These are phyloP conservation scores for Eueides isabella DNA, from an alignment of 1,140 invertebrate species.

Conservation along the genomic window DNA sequence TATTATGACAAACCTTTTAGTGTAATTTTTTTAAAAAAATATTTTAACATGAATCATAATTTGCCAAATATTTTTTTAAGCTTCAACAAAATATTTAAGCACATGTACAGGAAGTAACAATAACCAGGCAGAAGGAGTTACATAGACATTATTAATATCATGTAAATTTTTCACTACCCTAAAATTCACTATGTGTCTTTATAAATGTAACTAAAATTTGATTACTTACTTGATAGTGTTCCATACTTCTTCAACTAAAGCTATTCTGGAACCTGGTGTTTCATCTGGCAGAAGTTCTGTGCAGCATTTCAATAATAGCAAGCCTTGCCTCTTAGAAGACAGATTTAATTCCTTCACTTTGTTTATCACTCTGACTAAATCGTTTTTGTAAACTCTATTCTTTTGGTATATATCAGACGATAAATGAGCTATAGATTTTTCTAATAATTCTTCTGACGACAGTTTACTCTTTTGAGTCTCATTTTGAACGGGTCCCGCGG, in stretches of 20 bases:
- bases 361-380: conserved; percentile 60
- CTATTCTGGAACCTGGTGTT: conserved; percentile 55
- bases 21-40: no score
- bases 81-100: no score
- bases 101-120: no score
- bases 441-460: conserved; percentile 59
- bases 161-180: no score
- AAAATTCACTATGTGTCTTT: no score
- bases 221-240: conserved; percentile 57
- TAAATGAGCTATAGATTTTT: conserved; percentile 63
- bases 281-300: conserved; percentile 70
- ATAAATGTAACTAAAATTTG: background rate
- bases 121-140: no score
- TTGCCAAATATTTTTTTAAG: no score
- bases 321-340: conserved; percentile 64
- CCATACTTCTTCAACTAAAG: conserved; percentile 66
- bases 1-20: no score
- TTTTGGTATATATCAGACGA: conserved; percentile 71
- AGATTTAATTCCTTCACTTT: conserved; percentile 69
- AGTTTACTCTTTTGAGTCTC: conserved; percentile 27
- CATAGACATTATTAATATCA: no score
- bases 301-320: conserved; percentile 67
- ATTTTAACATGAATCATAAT: no score
- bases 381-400: conserved; percentile 75
- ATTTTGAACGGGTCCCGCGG: conserved; percentile 25